Percentiles rank a stretch among this genome's conserved stretches.
These are phyloP conservation scores for Argyresthia goedartella DNA, from an alignment of 2,888 invertebrate genomes.

Conservation along the genomic window DNA sequence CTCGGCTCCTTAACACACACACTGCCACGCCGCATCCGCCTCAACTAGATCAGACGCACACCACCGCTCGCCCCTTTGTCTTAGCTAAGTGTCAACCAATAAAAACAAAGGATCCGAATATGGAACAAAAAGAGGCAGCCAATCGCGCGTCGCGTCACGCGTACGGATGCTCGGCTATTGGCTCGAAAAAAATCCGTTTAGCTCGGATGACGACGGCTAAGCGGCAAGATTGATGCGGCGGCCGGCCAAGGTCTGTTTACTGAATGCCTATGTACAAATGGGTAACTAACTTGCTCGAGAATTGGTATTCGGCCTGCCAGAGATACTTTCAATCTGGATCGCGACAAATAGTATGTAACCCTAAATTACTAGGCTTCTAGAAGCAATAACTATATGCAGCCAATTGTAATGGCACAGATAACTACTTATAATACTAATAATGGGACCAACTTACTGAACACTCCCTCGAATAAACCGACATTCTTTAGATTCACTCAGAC, in stretches of 20 bases:
- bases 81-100: slow-evolving; percentile 72
- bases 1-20: slow-evolving; percentile 58
- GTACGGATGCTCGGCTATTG: slow-evolving; percentile 67
- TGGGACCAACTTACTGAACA: too few relatives aligned
- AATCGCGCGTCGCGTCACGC: slow-evolving; percentile 63
- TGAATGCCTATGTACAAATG: neutral
- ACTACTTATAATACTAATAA: too few relatives aligned
- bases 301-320: neutral
- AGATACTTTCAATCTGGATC: too few relatives aligned
- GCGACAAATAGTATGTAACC: too few relatives aligned
- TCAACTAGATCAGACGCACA: slow-evolving; percentile 52
- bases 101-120: slow-evolving; percentile 71
- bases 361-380: too few relatives aligned
- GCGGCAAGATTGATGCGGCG: slow-evolving; percentile 60
- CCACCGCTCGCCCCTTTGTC: slow-evolving; percentile 63
- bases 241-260: neutral
- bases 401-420: too few relatives aligned
- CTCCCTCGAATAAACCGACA: too few relatives aligned
- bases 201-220: slow-evolving; percentile 62
- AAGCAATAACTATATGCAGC: too few relatives aligned
- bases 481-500: too few relatives aligned
- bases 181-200: slow-evolving; percentile 68
- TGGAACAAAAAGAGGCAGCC: slow-evolving; percentile 67
- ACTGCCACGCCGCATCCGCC: slow-evolving; percentile 18
- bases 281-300: neutral